Evolutionary conservation across 2,888 invertebrate species (phyloP).

Genomic region (Caenorhabditis drosophilae): DNA sequence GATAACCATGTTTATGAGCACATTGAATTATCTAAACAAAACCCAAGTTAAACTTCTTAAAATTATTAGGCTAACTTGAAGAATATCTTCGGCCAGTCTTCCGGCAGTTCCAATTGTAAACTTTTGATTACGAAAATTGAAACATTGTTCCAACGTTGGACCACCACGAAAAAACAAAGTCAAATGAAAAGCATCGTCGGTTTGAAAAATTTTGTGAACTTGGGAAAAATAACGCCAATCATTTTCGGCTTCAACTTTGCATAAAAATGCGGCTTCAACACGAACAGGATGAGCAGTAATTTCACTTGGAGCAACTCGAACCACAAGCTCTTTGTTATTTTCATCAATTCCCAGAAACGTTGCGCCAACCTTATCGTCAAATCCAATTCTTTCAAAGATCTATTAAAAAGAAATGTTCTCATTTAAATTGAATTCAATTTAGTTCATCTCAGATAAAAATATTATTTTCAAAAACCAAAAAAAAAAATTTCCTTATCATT

Average conservation of each 20-base stretch:
- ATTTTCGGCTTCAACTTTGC: constrained; percentile 47
- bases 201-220: constrained; percentile 41
- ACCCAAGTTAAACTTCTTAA: background rate
- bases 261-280: constrained; percentile 48
- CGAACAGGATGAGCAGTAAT: constrained; percentile 28
- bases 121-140: constrained; percentile 31
- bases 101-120: constrained; percentile 52
- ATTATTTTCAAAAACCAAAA: too few species aligned
- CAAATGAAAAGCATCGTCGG: constrained; percentile 37
- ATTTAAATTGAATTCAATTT: too few species aligned
- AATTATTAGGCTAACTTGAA: constrained; percentile 27
- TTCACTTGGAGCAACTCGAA: constrained; percentile 46
- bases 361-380: constrained; percentile 53
- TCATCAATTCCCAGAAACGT: constrained; percentile 48
- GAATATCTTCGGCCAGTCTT: constrained; percentile 50
- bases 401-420: constrained; percentile 11
- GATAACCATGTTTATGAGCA: constrained; percentile 37
- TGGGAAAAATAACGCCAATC: constrained; percentile 53
- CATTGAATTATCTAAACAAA: constrained; percentile 26
- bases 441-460: too few species aligned
- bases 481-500: too few species aligned
- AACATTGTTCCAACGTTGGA: constrained; percentile 49
- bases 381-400: constrained; percentile 60
- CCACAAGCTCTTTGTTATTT: constrained; percentile 52
- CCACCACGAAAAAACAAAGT: constrained; percentile 50